A percentile compares a stretch with the other conserved stretches of the same genome.
Evolutionary conservation across 2,113 vertebrate genomes (phyloP).

Genomic region (Nanorana parkeri): DNA sequence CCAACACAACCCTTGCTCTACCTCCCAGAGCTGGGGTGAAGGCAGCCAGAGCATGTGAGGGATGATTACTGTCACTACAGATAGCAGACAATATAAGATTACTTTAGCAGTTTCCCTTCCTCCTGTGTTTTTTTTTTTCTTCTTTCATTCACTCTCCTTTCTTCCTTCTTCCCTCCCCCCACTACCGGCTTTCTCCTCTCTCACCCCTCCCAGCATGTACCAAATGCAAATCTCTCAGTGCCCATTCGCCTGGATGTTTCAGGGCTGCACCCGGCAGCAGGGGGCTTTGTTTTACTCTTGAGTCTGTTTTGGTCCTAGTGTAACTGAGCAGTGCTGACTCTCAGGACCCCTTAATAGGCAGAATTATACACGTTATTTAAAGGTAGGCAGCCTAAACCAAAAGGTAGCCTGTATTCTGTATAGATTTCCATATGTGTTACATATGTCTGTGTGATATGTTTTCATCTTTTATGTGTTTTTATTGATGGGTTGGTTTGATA

Average conservation of each 20-base stretch:
- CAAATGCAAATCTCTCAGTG: slow-evolving; percentile 76
- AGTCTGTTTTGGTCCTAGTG: slow-evolving; percentile 64
- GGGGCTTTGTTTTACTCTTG: slow-evolving; percentile 77
- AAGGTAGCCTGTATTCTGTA: no score
- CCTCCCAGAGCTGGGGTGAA: slow-evolving; percentile 71
- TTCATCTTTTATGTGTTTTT: no score
- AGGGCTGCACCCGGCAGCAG: slow-evolving; percentile 65
- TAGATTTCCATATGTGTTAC: no score
- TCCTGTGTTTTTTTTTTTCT: slow-evolving; percentile 29
- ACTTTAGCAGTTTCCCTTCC: slow-evolving; percentile 72
- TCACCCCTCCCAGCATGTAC: slow-evolving; percentile 66
- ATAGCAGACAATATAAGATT: slow-evolving; percentile 78
- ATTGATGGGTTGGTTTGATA: no score
- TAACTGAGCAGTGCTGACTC: slow-evolving; percentile 60
- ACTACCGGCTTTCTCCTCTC: slow-evolving; percentile 34
- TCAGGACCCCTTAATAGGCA: slow-evolving; percentile 58
- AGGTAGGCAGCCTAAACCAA: slow-evolving; percentile 30
- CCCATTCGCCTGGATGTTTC: slow-evolving; percentile 73
- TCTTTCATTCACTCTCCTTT: slow-evolving; percentile 57
- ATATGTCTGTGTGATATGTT: no score
- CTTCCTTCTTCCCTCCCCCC: slow-evolving; percentile 59
- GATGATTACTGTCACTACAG: slow-evolving; percentile 78
- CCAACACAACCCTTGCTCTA: slow-evolving; percentile 79
- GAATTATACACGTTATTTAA: slow-evolving; percentile 24
- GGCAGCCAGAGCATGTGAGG: slow-evolving; percentile 82